These are phyloP conservation scores for Chloromyia formosa DNA, from an alignment of 2,888 invertebrate genomes.

Conservation along the genomic window DNA sequence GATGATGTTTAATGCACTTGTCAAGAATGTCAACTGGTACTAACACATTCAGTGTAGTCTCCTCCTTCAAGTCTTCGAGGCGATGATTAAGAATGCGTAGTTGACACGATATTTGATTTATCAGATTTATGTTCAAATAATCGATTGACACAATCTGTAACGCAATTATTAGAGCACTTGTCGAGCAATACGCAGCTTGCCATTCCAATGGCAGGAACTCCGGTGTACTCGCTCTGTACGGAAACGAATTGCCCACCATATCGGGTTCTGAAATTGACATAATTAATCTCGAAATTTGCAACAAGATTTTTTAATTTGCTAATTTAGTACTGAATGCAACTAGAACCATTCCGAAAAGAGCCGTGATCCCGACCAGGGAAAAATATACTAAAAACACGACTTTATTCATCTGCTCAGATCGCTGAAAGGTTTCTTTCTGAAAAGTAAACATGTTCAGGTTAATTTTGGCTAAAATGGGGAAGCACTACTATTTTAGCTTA, in stretches of 20 bases:
- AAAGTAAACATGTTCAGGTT: no score
- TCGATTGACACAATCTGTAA: slow-evolving; percentile 55
- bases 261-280: background rate
- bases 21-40: background rate
- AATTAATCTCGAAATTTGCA: background rate
- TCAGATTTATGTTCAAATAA: slow-evolving; percentile 55
- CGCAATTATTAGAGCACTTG: slow-evolving; percentile 51
- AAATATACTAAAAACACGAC: no score
- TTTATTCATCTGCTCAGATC: no score
- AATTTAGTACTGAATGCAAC: no score
- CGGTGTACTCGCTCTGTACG: slow-evolving; percentile 54
- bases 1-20: background rate
- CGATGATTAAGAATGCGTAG: slow-evolving; percentile 55
- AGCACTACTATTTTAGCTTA: no score
- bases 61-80: slow-evolving; percentile 48
- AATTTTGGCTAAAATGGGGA: no score
- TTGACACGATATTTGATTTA: slow-evolving; percentile 57
- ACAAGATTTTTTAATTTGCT: no score
- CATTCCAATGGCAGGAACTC: slow-evolving; percentile 50
- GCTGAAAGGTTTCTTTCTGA: no score
- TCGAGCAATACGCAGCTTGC: slow-evolving; percentile 54
- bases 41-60: background rate
- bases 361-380: no score
- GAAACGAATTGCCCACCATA: slow-evolving; percentile 53
- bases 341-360: no score